Base-by-base conservation (phyloP, 2,888 invertebrate genomes). In the Chrysomela aeneicollis region DNA sequence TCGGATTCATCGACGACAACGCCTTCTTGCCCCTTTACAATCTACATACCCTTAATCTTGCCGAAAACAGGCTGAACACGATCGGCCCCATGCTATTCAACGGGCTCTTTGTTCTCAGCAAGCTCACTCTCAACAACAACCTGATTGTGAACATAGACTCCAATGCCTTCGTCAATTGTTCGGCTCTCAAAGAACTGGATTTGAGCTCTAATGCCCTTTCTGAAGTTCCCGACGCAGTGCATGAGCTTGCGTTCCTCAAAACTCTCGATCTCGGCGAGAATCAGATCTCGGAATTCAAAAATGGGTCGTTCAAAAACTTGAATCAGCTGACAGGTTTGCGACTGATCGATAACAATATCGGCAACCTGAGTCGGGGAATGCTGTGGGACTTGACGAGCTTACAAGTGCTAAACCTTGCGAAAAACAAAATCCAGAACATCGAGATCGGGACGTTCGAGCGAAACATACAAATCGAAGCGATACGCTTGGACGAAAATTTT, bases 221-320 rank as follows among this genome's bases (percentile, higher is more conserved):
- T 66, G 88, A 90, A 71, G 91, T 96, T 68, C 95, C 96, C 4
- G 91, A 91, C 78, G 94, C 94, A 1, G 84, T 95, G 64, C 89
- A 90, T 82, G 93, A 92, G 78, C 84, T 95, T 61, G 88, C 91
- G 54, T 91, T 94, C 81, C 84, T 97, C 70, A 93, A 94, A 83
- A 93, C 93, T 0, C 86, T 98, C 59, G 95, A 96, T 82, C 86
- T 98, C 77, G 95, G 95, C 55, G 95, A 96, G 83, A 98, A 97
- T 85, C 91, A 92, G 82, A 93, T 98, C 76, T 88, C 88, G 46
- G 88, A 88, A 59, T 91, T 98, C 72, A 89, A 87, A 78, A 94
- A 95, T 77, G 92, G 92, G 63, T 92, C 94, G 2, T 92, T 97
- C 78, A 89, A 89, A 79, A 93, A 94, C 80, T 85, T 97, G 59